Base-by-base conservation (phyloP, 2,113 vertebrate genomes). In the Pao palembangensis region DNA sequence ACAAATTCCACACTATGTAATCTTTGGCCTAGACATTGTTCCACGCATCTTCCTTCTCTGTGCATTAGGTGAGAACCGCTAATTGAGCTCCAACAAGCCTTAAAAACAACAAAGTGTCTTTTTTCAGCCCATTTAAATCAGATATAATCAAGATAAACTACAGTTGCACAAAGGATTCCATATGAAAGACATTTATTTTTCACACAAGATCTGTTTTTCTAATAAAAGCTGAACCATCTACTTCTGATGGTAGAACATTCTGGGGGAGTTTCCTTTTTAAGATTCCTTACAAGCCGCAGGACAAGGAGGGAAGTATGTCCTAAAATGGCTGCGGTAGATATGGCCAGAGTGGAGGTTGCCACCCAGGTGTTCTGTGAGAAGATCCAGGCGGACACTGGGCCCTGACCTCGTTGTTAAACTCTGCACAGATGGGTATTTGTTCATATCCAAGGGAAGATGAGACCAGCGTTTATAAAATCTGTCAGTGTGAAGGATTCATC, bases 271-370 rank as follows among this genome's bases (percentile, higher is more conserved):
- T 51, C 72, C 67, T 69, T 55, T 21, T 58, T 43, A 58, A 68
- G 61, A 16, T 67, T 51, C 57, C 61, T 70, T 19, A 53, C n/a
- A 68, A 82, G 71, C 75, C 80, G 59, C 79, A 77, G 64, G 52
- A 76, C 72, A 64, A 80, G 76, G 55, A 80, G 74, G 34, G 69
- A 65, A 76, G 67, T 28, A 28, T 64, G 61, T 67, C 72, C 83
- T 31, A 81, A 88, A 83, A 82, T 73, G 72, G 76, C 77, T 86
- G 78, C 14, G 79, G 82, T 61, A 69, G 77, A 68, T 66, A 81
- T 66, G 70, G 71, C 76, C 60, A 21, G 34, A 73, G 75, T 71
- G 58, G 67, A 83, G 57, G 64, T 72, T 71, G 79, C 77, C 68
- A 84, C 69, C 76, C 81, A 85, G 74, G 71, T 74, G 79, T 53